A percentile compares a stretch with the other conserved stretches of the same genome.
These are phyloP conservation scores for Sinodicranocentrus sp. DNA, from an alignment of 2,888 invertebrate genomes.

Conservation along the genomic window DNA sequence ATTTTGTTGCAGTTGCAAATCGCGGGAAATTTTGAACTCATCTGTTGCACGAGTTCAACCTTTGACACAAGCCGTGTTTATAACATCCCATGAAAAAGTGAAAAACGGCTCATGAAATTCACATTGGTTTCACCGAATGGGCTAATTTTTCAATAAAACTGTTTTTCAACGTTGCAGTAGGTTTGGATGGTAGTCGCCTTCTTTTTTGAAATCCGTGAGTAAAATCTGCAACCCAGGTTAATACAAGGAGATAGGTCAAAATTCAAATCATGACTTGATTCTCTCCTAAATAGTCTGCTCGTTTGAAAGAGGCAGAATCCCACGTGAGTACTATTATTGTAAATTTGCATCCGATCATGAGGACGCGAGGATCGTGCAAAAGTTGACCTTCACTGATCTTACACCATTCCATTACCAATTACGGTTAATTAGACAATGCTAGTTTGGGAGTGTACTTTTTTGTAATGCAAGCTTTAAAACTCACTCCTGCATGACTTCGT, in stretches of 20 bases:
- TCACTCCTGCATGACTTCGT: conserved; percentile 20
- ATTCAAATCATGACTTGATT: conserved; percentile 4
- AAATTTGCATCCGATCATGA: not conserved
- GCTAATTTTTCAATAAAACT: too few species aligned
- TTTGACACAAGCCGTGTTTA: too few species aligned
- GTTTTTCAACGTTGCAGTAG: too few species aligned
- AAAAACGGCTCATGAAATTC: too few species aligned
- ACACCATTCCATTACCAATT: conserved; percentile 38
- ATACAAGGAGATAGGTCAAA: conserved; percentile 5
- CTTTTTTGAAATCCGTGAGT: not conserved
- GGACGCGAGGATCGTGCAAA: conserved; percentile 11
- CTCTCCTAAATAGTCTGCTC: not conserved
- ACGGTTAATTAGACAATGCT: conserved; percentile 45
- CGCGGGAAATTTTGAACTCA: too few species aligned
- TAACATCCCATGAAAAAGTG: too few species aligned
- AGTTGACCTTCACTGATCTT: conserved; percentile 27
- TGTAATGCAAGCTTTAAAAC: too few species aligned
- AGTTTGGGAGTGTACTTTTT: not conserved
- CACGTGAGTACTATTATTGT: too few species aligned
- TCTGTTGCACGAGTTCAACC: not conserved
- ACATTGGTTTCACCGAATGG: too few species aligned
- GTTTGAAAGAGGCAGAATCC: too few species aligned
- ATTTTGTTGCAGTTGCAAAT: not conserved
- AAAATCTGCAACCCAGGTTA: not conserved
- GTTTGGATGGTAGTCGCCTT: too few species aligned